Evolutionary conservation across 1,140 invertebrate genomes (phyloP), one percentile per base, ranked within the genome.

Genomic region (Drosophila fuyamai): DNA sequence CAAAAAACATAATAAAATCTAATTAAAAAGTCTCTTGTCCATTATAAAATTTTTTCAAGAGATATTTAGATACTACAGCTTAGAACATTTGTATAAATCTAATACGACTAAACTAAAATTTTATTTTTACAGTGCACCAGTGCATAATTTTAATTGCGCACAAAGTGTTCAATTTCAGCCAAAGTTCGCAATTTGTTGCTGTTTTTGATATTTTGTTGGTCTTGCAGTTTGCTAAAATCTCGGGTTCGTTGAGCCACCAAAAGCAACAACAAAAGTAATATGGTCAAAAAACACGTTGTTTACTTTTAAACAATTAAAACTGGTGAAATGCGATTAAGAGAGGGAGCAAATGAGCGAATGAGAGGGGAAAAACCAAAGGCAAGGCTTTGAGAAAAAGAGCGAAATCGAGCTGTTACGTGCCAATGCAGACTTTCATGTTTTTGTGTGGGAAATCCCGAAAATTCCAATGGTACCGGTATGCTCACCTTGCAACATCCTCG

Each of bases 401-500:
- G 48, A 4, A 27, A 47, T 29, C 32, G 44, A 36, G 38, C 12
- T 57, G 36, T 66, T 76, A 47, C 53, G 65, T 76, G 72, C 68
- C 55, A 44, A 40, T 76, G 73, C 48, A 76, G 55, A 46, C 36
- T 58, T 76, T 38, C 48, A 59, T 58, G 68, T 54, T 76, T 54
- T 55, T 41, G 43, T 47, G n/a, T 40, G 60, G 54, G 56, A 59
- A 70, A 72, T 40, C 60, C 59, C 50, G 51, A 61, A 57, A 47
- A 50, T 41, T 67, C 53, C 47, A 23, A 61, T 35, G 16, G 13
- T 29, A 41, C 38, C 54, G 55, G 50, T 35, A 27, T 10, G 48
- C 84, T 86, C 40, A 86, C 83, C 83, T 86, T 73, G 83, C 83
- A 68, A 82, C 59, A 83, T 86, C 83, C 62, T 86, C 83, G 53